phyloP scores from a whole-genome alignment of 1,140 invertebrate species.

The Bilobella aurantiaca region DNA sequence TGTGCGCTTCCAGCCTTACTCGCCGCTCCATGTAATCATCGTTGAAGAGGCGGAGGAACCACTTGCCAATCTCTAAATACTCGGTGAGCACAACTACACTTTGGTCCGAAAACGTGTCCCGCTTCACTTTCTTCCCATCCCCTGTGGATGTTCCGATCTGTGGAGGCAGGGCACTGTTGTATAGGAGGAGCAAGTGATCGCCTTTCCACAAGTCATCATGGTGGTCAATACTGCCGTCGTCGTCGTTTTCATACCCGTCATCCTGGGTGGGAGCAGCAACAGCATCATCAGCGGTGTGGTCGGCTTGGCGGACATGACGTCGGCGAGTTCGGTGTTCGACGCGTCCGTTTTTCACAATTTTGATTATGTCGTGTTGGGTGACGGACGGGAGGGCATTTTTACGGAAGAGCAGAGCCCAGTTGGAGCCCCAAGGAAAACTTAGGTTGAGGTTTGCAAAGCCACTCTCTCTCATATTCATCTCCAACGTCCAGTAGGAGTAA shows the following conservation, averaged over 20 bases:
- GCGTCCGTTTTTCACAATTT: constrained; percentile 73
- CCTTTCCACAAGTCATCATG: too few species aligned
- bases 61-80: constrained; percentile 80
- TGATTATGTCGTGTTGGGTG: constrained; percentile 89
- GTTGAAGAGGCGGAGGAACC: constrained; percentile 93
- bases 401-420: constrained; percentile 75
- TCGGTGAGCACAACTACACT: constrained; percentile 42
- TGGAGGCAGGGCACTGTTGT: too few species aligned
- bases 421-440: constrained; percentile 54
- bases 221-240: too few species aligned
- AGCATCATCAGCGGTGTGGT: constrained; percentile 4
- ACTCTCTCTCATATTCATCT: constrained; percentile 28
- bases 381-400: constrained; percentile 84
- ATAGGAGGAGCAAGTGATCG: too few species aligned
- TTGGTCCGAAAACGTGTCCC: too few species aligned
- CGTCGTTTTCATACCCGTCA: too few species aligned
- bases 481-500: constrained; percentile 34
- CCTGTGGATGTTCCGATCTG: too few species aligned
- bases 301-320: neutral
- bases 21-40: constrained; percentile 59
- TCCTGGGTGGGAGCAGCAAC: constrained; percentile 22
- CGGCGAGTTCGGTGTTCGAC: constrained; percentile 54
- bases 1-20: constrained; percentile 62
- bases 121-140: too few species aligned
- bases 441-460: constrained; percentile 30